Conservation (phyloP, 2,888 invertebrate genomes). For the Tetheella fluctuosa region DNA sequence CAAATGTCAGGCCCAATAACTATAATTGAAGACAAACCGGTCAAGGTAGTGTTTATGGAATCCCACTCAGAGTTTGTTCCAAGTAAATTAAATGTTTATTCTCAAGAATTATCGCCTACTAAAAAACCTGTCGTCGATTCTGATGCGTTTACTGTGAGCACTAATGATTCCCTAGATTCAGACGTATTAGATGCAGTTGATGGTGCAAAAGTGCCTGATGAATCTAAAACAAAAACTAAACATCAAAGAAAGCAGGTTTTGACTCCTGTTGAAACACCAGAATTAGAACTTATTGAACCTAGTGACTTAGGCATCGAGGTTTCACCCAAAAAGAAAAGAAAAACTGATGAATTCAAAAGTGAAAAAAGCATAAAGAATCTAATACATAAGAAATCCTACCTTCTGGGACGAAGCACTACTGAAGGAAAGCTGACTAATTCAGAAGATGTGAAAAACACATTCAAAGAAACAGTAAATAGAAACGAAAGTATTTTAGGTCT, state of each 20-base stretch:
- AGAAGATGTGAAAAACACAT: conserved; percentile 40
- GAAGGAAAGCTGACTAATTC: conserved; percentile 45
- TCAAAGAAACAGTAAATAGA: conserved; percentile 45
- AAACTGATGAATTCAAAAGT: conserved; percentile 58
- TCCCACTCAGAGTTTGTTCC: conserved; percentile 57
- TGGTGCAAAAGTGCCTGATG: conserved; percentile 59
- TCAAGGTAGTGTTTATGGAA: conserved; percentile 75
- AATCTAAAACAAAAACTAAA: conserved; percentile 65
- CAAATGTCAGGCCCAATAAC: conserved; percentile 67
- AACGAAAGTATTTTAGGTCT: conserved; percentile 46
- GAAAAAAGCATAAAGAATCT: conserved; percentile 63
- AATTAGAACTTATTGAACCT: conserved; percentile 76
- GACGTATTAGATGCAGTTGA: conserved; percentile 56
- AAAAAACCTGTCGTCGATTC: conserved; percentile 49
- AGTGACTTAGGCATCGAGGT: conserved; percentile 62
- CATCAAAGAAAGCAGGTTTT: conserved; percentile 81
- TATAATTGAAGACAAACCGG: conserved; percentile 78
- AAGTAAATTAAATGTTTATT: conserved; percentile 64
- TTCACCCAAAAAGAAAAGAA: conserved; percentile 74
- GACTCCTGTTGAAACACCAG: conserved; percentile 74
- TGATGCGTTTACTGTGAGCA: conserved; percentile 45
- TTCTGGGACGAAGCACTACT: conserved; percentile 57
- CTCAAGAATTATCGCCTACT: conserved; percentile 65
- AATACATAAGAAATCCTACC: conserved; percentile 73
- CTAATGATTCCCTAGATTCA: conserved; percentile 64